Evolutionary conservation across 2,888 invertebrate species (phyloP).

Genomic region (Sclerodermus sp.): DNA sequence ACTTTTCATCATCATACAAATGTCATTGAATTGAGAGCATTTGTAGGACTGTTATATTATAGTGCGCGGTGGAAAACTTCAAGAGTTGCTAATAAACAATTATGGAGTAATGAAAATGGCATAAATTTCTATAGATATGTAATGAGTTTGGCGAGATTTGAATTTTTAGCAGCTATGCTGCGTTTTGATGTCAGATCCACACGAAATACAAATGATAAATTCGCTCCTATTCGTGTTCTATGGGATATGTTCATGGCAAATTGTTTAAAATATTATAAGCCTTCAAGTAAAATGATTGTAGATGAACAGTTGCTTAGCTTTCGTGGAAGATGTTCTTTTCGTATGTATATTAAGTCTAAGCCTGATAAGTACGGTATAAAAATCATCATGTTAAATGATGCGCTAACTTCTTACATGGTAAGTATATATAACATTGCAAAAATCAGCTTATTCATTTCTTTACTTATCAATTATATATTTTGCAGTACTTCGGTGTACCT

Average conservation of each 20-base stretch:
- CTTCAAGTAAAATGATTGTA: neutral
- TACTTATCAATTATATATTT: too few relatives aligned
- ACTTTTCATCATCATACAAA: conserved; percentile 18
- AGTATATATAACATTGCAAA: too few relatives aligned
- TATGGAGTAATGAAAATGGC: conserved; percentile 18
- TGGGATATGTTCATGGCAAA: conserved; percentile 19
- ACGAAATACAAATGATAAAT: conserved; percentile 15
- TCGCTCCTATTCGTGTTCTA: conserved; percentile 19
- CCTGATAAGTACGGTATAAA: conserved; percentile 8
- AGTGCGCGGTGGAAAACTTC: conserved; percentile 15
- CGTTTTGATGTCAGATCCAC: conserved; percentile 18
- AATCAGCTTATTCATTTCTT: too few relatives aligned
- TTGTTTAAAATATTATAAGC: conserved; percentile 8
- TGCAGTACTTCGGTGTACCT: too few relatives aligned
- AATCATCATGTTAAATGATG: conserved; percentile 2
- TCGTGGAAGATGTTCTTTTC: conserved; percentile 3
- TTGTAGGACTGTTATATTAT: conserved; percentile 18
- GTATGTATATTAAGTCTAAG: neutral
- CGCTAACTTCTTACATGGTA: neutral
- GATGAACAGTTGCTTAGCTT: conserved; percentile 6
- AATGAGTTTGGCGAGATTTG: conserved; percentile 15
- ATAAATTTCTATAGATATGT: conserved; percentile 18
- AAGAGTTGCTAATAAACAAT: conserved; percentile 8
- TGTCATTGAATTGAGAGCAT: conserved; percentile 12
- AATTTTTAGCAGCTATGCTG: conserved; percentile 15